Percentiles rank a stretch among this genome's conserved stretches.
These are phyloP conservation scores for Camponotus pennsylvanicus DNA, from an alignment of 1,140 invertebrate species.

Conservation along the genomic window DNA sequence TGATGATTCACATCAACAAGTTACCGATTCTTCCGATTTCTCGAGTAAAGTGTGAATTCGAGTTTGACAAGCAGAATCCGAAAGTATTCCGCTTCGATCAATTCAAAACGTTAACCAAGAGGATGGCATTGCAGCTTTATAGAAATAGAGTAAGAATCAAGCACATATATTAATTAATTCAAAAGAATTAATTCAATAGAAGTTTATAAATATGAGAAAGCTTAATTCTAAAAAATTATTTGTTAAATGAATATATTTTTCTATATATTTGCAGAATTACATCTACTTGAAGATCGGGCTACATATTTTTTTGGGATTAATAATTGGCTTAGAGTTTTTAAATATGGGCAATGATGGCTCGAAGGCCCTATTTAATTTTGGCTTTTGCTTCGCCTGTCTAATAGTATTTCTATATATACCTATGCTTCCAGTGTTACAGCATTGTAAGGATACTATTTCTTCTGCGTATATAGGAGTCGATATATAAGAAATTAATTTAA, in stretches of 20 bases:
- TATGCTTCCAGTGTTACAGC: constrained; percentile 92
- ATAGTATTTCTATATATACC: constrained; percentile 93
- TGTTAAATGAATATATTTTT: constrained; percentile 45
- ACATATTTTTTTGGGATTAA: constrained; percentile 89
- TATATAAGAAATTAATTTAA: not conserved
- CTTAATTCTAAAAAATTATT: not conserved
- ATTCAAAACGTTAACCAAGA: constrained; percentile 88
- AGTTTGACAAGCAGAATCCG: constrained; percentile 79
- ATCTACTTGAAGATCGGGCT: constrained; percentile 89
- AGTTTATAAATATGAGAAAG: not conserved
- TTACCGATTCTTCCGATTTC: constrained; percentile 87
- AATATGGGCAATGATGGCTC: constrained; percentile 92
- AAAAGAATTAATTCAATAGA: not conserved
- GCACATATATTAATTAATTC: too few relatives aligned
- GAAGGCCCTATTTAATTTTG: constrained; percentile 93
- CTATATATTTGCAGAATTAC: constrained; percentile 88
- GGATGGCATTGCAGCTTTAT: constrained; percentile 91
- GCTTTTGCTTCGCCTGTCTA: constrained; percentile 92
- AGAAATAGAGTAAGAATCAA: constrained; percentile 88
- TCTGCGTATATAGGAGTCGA: not conserved
- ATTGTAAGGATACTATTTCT: constrained; percentile 88
- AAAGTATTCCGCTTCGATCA: constrained; percentile 88
- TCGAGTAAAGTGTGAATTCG: constrained; percentile 74
- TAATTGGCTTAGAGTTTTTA: constrained; percentile 90
- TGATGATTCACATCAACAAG: constrained; percentile 89